phyloP scores from a whole-genome alignment of 1,140 invertebrate genomes.

The Euschistus heros region DNA sequence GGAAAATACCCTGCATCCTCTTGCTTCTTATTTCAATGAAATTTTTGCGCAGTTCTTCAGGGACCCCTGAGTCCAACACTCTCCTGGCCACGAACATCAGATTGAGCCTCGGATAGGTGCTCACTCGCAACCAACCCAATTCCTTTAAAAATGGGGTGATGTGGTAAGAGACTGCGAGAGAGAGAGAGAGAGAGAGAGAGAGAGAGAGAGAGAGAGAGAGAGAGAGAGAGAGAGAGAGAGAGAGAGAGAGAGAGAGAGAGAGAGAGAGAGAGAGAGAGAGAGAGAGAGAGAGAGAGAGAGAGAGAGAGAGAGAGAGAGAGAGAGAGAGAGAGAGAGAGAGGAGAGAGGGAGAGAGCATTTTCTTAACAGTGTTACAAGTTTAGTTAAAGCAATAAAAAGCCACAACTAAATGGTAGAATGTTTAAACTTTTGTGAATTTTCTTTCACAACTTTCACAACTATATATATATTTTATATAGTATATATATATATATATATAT shows the following conservation, averaged over 20 bases:
- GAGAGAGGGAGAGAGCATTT: background rate
- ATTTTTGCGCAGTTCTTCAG: no score
- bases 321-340: constrained; percentile 22
- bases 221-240: constrained; percentile 20
- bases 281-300: constrained; percentile 8
- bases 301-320: background rate
- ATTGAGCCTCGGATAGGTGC: no score
- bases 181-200: constrained; percentile 8
- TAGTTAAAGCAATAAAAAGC: background rate
- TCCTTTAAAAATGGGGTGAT: no score
- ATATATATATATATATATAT: constrained; percentile 1
- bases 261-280: constrained; percentile 14
- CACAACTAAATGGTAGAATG: background rate
- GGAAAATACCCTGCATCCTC: no score
- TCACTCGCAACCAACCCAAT: no score
- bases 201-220: constrained; percentile 15
- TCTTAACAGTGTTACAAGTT: background rate
- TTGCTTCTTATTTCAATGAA: no score
- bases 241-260: constrained; percentile 20
- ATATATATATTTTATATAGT: background rate
- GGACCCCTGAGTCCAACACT: no score
- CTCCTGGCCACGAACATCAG: no score
- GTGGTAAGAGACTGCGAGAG: constrained; percentile 17
- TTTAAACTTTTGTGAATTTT: background rate
- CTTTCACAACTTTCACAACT: background rate